phyloP scores from a whole-genome alignment of 2,888 invertebrate genomes.

The Agriopis leucophaearia region DNA sequence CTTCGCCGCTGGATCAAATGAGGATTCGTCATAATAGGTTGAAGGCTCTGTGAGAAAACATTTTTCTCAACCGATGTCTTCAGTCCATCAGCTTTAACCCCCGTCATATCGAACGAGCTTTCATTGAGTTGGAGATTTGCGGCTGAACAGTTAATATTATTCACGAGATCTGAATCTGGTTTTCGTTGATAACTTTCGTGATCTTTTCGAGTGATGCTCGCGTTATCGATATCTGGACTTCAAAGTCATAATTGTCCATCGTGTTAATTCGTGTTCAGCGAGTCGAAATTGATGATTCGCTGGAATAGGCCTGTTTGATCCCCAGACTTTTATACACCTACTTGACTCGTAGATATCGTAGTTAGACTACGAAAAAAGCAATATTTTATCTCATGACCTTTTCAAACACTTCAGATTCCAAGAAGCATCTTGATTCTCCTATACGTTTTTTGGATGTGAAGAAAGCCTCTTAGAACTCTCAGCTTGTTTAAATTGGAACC shows the following conservation, averaged over 20 bases:
- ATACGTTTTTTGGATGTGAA: background rate
- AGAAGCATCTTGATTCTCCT: background rate
- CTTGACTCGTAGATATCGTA: conserved; percentile 1
- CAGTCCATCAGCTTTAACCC: conserved; percentile 19
- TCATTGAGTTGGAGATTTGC: conserved; percentile 28
- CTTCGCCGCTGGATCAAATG: conserved; percentile 28
- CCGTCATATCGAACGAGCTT: conserved; percentile 36
- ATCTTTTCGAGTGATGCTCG: conserved; percentile 20
- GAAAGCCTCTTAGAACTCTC: background rate
- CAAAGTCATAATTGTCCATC: conserved; percentile 37
- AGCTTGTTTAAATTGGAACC: conserved; percentile 27
- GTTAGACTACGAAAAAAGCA: conserved; percentile 1
- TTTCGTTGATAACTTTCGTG: conserved; percentile 27
- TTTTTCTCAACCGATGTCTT: conserved; percentile 24
- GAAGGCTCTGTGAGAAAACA: conserved; percentile 22
- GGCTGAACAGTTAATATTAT: conserved; percentile 39
- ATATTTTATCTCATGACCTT: conserved; percentile 10
- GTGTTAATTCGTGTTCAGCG: conserved; percentile 31
- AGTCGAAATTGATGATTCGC: conserved; percentile 26
- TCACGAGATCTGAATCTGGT: conserved; percentile 34
- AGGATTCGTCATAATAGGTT: conserved; percentile 22
- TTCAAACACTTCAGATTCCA: background rate
- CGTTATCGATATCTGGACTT: conserved; percentile 27
- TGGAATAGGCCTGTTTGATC: conserved; percentile 35
- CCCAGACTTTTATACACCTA: conserved; percentile 14